Percentiles rank a stretch among this genome's conserved stretches.
Evolutionary conservation across 2,888 invertebrate species (phyloP).

Genomic region (Aphodius sticticus): DNA sequence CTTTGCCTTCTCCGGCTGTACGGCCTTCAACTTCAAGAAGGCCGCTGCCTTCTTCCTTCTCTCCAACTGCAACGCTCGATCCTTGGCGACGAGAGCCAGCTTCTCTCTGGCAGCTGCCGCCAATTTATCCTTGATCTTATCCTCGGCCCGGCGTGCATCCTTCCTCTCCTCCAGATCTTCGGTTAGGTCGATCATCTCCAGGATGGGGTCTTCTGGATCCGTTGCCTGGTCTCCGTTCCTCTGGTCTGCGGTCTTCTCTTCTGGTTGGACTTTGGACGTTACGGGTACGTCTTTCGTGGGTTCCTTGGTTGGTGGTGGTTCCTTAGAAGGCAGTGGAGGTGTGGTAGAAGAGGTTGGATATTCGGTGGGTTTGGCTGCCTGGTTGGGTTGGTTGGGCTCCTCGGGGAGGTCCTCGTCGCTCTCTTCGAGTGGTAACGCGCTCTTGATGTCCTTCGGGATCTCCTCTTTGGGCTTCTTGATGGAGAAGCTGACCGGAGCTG

Average conservation of each 20-base stretch:
- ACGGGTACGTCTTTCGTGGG: constrained; percentile 11
- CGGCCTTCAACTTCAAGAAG: constrained; percentile 66
- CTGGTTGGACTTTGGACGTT: not conserved
- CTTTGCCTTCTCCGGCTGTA: constrained; percentile 41
- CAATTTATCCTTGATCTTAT: constrained; percentile 67
- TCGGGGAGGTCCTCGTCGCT: constrained; percentile 68
- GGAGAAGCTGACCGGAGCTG: constrained; percentile 84
- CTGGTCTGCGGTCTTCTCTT: constrained; percentile 12
- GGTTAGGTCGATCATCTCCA: constrained; percentile 69
- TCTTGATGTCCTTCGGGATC: constrained; percentile 64
- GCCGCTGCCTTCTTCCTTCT: constrained; percentile 83
- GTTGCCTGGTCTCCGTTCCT: constrained; percentile 40
- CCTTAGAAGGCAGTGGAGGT: not conserved
- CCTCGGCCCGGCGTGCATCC: constrained; percentile 58
- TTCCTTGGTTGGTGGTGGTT: not conserved
- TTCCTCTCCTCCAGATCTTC: constrained; percentile 64
- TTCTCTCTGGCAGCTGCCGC: constrained; percentile 66
- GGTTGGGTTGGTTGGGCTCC: not conserved
- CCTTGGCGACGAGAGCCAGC: constrained; percentile 65
- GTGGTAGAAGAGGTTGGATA: constrained; percentile 7
- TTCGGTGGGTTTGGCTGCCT: not conserved
- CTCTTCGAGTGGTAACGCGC: constrained; percentile 78
- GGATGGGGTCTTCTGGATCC: constrained; percentile 57
- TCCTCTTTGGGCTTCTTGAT: constrained; percentile 80
- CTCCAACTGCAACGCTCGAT: constrained; percentile 70